phyloP scores from a whole-genome alignment of 2,113 vertebrate species.

The Anoura caudifer region DNA sequence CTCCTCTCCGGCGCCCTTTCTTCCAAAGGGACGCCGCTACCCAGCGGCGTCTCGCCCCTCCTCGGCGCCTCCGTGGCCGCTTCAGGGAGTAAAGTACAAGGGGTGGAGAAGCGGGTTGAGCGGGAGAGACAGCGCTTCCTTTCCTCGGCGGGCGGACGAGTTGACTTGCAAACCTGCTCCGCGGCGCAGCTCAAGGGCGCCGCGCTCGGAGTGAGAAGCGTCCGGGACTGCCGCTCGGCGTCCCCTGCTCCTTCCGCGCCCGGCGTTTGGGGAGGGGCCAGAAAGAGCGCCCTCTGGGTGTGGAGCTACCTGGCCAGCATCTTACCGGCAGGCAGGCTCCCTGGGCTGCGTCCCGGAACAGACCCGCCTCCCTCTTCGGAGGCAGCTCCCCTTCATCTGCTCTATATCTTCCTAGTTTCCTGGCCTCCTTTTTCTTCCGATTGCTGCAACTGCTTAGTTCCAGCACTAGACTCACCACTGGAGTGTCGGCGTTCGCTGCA shows the following conservation, averaged over 20 bases:
- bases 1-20: constrained; percentile 47
- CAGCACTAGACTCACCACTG: not conserved
- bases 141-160: constrained; percentile 31
- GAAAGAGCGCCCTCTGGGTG: not conserved
- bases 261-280: not conserved
- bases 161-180: not conserved
- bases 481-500: not conserved
- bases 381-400: not conserved
- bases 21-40: constrained; percentile 56
- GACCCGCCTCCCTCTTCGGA: constrained; percentile 33
- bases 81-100: constrained; percentile 24
- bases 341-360: constrained; percentile 22
- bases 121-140: constrained; percentile 58
- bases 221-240: not conserved
- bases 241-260: not conserved
- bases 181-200: constrained; percentile 51
- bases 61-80: constrained; percentile 68
- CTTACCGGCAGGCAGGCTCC: not conserved
- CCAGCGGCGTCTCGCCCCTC: constrained; percentile 46
- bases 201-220: constrained; percentile 1
- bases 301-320: constrained; percentile 55
- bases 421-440: not conserved
- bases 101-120: constrained; percentile 51
- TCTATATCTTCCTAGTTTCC: not conserved
- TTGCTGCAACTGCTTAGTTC: not conserved